Evolutionary conservation across 2,888 invertebrate species (phyloP).

Genomic region (Rhagonycha fulva): DNA sequence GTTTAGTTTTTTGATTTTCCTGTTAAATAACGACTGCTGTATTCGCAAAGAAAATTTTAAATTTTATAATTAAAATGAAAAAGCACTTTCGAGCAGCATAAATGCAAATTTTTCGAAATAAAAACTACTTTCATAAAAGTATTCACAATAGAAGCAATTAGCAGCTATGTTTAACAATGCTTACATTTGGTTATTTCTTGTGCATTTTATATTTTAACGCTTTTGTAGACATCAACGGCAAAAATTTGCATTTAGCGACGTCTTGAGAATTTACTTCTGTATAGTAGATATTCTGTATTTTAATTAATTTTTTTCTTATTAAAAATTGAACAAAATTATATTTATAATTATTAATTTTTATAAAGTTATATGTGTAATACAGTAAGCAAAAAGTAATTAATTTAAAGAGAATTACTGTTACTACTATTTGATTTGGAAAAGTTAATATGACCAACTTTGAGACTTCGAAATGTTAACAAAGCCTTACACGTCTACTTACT

Average conservation of each 20-base stretch:
- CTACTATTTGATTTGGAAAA: neutral
- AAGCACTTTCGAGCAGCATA: slow-evolving; percentile 1
- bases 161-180: slow-evolving; percentile 2
- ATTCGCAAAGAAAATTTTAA: slow-evolving; percentile 1
- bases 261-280: neutral
- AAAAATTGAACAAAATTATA: neutral
- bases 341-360: neutral
- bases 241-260: neutral
- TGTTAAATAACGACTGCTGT: neutral
- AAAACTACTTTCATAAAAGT: slow-evolving; percentile 10
- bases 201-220: slow-evolving; percentile 1
- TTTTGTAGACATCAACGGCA: slow-evolving; percentile 2
- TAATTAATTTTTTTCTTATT: neutral
- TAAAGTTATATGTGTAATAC: neutral
- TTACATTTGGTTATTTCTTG: slow-evolving; percentile 1
- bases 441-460: neutral
- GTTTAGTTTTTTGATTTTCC: neutral
- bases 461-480: neutral
- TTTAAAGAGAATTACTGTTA: neutral
- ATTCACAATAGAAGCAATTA: slow-evolving; percentile 7
- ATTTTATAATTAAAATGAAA: slow-evolving; percentile 7
- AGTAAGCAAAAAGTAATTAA: neutral
- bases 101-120: slow-evolving; percentile 13
- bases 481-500: neutral
- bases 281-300: neutral